Evolutionary conservation across 2,113 vertebrate species (phyloP), one percentile per base, ranked within the genome.

Genomic region (Dicaeum eximium): DNA sequence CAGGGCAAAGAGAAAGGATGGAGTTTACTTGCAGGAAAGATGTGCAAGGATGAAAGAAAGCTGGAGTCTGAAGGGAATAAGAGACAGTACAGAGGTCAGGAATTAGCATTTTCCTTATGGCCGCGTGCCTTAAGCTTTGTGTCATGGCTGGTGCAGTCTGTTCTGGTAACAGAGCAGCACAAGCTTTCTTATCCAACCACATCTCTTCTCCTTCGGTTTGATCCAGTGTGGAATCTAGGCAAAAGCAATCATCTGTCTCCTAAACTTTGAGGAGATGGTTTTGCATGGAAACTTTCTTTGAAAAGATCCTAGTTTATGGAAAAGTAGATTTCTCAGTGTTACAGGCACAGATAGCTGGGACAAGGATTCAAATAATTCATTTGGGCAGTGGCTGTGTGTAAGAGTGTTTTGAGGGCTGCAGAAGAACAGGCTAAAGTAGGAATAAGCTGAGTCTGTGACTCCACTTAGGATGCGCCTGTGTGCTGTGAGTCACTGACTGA

Each of bases 401-500:
- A 57, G 33, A 65, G 24, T 53, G 19, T 73, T 93, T 79, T 88
- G 75, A 74, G 31, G 37, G 24, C 61, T 92, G 37, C 54, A 72
- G 35, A 88, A 77, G 58, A 66, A 50, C 73, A 81, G 23, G 25
- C 50, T 69, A n/a, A 62, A 69, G 47, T 47, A 64, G 73, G 37
- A 94, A 57, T 48, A 71, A 87, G 28, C 25, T 16, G 51, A 88
- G 53, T 38, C 53, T 81, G 51, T 73, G 80, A 65, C 69, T 93
- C n/a, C 45, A 25, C 38, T 90, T 66, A 50, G 24, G 74, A 81
- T 89, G 67, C 0, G 62, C 61, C 40, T 81, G 47, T 66, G 65
- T 75, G 61, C 84, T 93, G 18, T 96, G 95, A 97, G 88, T 96
- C 92, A 96, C 85, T 6, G 22, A 35, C 82, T 67, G 53, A 65